A percentile compares a stretch with the other conserved stretches of the same genome.
These are phyloP conservation scores for Coracias cyanogaster DNA, from an alignment of 2,797 vertebrate genomes.

Conservation along the genomic window DNA sequence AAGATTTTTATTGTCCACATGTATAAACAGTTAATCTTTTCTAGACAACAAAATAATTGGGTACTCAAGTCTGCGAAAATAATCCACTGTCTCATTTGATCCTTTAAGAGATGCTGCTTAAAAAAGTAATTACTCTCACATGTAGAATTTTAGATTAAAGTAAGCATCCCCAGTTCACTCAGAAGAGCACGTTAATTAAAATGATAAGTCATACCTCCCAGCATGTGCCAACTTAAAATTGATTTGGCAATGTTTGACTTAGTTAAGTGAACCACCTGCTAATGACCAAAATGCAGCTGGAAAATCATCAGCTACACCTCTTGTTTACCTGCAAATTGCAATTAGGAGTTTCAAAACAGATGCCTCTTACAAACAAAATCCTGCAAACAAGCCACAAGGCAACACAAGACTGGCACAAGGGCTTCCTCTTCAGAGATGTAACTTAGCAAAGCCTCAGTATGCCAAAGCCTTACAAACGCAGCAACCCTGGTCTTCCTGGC, in stretches of 20 bases:
- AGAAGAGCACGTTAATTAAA: conserved; percentile 7
- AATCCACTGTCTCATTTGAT: background rate
- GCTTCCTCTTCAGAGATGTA: background rate
- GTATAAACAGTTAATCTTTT: background rate
- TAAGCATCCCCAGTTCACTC: background rate
- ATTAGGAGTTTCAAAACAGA: background rate
- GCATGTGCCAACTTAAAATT: background rate
- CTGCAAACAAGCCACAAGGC: background rate
- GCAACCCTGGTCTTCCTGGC: background rate
- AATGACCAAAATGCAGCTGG: background rate
- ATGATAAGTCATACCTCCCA: background rate
- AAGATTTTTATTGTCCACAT: background rate
- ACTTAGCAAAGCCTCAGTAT: background rate
- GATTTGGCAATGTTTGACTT: background rate
- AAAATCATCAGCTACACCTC: background rate
- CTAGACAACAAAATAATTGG: background rate
- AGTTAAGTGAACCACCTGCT: background rate
- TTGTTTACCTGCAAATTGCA: background rate
- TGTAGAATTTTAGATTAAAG: background rate
- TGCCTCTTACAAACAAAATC: background rate
- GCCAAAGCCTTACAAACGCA: background rate
- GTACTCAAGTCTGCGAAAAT: background rate
- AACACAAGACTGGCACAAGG: background rate
- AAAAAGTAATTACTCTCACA: background rate
- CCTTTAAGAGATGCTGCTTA: background rate